A percentile compares a stretch with the other conserved stretches of the same genome.
Evolutionary conservation across 2,888 invertebrate genomes (phyloP).

Genomic region (Tachina lurida): DNA sequence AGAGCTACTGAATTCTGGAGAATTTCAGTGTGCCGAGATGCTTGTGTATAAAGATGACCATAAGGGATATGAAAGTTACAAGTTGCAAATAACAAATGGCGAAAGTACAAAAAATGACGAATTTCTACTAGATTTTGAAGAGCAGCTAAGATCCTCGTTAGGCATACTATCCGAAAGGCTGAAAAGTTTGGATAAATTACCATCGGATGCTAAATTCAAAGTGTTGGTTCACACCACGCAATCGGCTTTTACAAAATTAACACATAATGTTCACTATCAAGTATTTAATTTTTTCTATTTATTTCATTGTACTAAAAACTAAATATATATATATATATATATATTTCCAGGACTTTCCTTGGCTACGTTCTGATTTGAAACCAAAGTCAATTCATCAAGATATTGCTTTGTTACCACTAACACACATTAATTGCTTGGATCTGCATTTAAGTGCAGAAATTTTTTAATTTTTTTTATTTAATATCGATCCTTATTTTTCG

Average conservation of each 20-base stretch:
- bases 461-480: conserved; percentile 44
- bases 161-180: conserved; percentile 78
- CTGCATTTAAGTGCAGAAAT: conserved; percentile 77
- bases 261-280: conserved; percentile 77
- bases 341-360: conserved; percentile 78
- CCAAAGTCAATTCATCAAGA: conserved; percentile 54
- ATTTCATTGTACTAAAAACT: conserved; percentile 1
- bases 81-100: conserved; percentile 47
- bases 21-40: conserved; percentile 77
- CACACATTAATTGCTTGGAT: conserved; percentile 74
- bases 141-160: conserved; percentile 77
- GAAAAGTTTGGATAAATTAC: conserved; percentile 77
- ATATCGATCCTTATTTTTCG: conserved; percentile 10
- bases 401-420: conserved; percentile 77
- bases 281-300: conserved; percentile 61
- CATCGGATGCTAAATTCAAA: conserved; percentile 77
- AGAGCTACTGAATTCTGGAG: conserved; percentile 73
- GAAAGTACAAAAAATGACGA: conserved; percentile 62
- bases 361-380: conserved; percentile 76
- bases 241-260: conserved; percentile 76
- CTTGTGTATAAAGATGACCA: conserved; percentile 76
- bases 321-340: neutral
- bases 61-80: conserved; percentile 73
- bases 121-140: conserved; percentile 79
- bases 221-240: conserved; percentile 80